Percentiles rank a stretch among this genome's conserved stretches.
Evolutionary conservation across 2,797 vertebrate species (phyloP).

Genomic region (Apodemus agrarius): DNA sequence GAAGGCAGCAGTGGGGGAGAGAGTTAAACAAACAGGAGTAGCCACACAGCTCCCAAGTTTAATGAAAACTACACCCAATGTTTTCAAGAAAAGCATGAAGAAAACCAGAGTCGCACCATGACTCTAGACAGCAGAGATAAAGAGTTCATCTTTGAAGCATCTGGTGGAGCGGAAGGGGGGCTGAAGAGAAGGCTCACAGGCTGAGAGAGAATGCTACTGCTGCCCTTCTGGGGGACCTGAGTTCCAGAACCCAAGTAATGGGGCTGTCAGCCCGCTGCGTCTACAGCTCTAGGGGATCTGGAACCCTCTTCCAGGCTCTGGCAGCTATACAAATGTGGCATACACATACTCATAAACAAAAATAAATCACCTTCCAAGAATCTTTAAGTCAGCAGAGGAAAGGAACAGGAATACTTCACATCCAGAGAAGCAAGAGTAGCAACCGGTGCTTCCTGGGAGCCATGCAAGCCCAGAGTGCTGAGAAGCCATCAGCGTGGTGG

Average conservation of each 20-base stretch:
- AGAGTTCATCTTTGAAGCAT: background rate
- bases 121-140: background rate
- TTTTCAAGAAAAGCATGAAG: background rate
- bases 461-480: accelerated
- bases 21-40: background rate
- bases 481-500: background rate
- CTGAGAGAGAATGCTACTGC: background rate
- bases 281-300: background rate
- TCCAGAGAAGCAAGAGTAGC: background rate
- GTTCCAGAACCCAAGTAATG: background rate
- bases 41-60: background rate
- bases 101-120: background rate
- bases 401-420: background rate
- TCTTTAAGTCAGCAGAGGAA: background rate
- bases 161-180: accelerated
- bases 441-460: background rate
- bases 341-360: background rate
- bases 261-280: background rate
- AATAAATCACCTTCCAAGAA: background rate
- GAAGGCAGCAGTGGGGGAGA: background rate
- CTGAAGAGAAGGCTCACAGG: background rate
- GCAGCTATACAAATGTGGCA: too few species aligned
- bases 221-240: background rate
- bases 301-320: background rate
- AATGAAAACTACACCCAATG: background rate